phyloP scores from a whole-genome alignment of 1,140 invertebrate genomes.

The Pseudobourletiella spinata region DNA sequence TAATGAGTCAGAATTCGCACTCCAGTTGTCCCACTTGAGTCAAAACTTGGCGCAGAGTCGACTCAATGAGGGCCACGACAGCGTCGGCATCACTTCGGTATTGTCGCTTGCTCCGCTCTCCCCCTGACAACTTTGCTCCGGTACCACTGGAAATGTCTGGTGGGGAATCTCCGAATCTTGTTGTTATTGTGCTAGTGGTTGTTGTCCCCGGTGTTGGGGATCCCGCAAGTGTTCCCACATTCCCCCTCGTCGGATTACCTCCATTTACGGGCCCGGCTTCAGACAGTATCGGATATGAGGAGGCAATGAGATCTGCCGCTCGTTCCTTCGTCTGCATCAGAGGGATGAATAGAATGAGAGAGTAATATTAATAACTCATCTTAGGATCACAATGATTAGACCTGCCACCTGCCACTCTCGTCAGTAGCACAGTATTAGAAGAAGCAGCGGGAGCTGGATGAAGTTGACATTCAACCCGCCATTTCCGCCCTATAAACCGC shows the following conservation, averaged over 20 bases:
- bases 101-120: neutral
- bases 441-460: too few species aligned
- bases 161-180: neutral
- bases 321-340: neutral
- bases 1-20: neutral
- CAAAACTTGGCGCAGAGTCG: neutral
- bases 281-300: neutral
- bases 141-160: neutral
- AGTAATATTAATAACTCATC: too few species aligned
- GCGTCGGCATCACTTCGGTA: neutral
- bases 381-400: too few species aligned
- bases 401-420: too few species aligned
- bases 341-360: too few species aligned
- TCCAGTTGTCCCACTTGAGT: constrained; percentile 5
- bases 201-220: neutral
- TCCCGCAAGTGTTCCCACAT: too few species aligned
- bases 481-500: too few species aligned
- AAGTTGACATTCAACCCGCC: too few species aligned
- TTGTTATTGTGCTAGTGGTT: neutral
- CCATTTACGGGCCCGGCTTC: too few species aligned
- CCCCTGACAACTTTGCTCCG: neutral
- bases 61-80: neutral
- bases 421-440: too few species aligned
- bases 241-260: too few species aligned
- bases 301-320: neutral